Conservation (phyloP, 2,797 vertebrate species). For the Ceryle rudis region DNA sequence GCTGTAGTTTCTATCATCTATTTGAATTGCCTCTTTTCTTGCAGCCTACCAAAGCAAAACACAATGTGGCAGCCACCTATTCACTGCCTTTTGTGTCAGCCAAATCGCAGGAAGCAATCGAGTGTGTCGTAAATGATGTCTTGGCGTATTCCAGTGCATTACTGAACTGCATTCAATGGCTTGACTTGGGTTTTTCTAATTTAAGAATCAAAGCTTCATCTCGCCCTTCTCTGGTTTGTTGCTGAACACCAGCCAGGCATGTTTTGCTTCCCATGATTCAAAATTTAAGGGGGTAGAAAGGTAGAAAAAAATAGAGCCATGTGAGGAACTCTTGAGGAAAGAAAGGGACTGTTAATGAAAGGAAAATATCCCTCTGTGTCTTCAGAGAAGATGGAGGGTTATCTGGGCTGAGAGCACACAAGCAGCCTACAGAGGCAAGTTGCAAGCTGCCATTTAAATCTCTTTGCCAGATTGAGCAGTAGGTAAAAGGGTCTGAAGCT, state of each 20-base stretch:
- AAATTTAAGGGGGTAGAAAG: background rate
- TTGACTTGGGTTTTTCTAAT: slow-evolving; percentile 15
- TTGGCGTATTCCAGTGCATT: background rate
- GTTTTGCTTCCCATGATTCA: background rate
- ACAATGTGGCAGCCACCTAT: slow-evolving; percentile 3
- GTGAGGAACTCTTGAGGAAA: background rate
- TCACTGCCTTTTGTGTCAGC: slow-evolving; percentile 30
- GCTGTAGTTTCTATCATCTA: background rate
- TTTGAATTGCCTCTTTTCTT: background rate
- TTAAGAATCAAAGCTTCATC: slow-evolving; percentile 13
- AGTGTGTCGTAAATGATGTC: background rate
- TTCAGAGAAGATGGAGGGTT: background rate
- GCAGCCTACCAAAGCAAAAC: background rate
- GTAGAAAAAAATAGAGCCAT: background rate
- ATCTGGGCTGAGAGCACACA: background rate
- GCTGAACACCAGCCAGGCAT: background rate
- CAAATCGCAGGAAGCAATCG: background rate
- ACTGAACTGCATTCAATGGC: background rate
- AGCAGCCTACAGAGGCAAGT: background rate
- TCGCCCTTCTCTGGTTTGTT: background rate
- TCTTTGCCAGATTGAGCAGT: background rate
- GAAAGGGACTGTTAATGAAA: background rate
- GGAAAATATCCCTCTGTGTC: background rate
- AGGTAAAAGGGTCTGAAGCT: background rate
- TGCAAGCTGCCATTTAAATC: background rate